Evolutionary conservation across 2,113 vertebrate genomes (phyloP).

Genomic region (Lophius piscatorius): DNA sequence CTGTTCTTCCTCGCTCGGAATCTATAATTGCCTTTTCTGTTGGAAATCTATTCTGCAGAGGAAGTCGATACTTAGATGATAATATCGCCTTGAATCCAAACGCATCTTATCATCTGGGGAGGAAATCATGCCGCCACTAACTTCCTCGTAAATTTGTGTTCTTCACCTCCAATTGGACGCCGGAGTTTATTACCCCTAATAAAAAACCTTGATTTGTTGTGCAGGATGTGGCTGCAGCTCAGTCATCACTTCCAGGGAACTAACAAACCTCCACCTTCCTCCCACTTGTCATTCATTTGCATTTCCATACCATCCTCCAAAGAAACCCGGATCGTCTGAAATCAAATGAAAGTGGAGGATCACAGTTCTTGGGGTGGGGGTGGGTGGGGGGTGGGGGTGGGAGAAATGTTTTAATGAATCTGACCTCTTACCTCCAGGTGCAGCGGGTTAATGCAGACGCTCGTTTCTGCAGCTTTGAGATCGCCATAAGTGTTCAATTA

Average conservation of each 20-base stretch:
- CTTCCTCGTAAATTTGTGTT: constrained; percentile 79
- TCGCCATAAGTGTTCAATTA: constrained; percentile 67
- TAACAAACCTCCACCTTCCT: constrained; percentile 52
- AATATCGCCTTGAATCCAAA: constrained; percentile 61
- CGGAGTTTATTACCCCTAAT: constrained; percentile 80
- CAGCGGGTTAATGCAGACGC: constrained; percentile 61
- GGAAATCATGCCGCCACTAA: constrained; percentile 75
- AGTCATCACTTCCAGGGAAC: constrained; percentile 65
- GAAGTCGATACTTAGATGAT: constrained; percentile 58
- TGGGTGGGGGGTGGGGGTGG: constrained; percentile 32
- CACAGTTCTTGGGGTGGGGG: constrained; percentile 29
- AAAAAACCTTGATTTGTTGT: constrained; percentile 84
- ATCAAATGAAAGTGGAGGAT: constrained; percentile 68
- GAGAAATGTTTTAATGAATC: constrained; percentile 62
- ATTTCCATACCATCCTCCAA: constrained; percentile 18
- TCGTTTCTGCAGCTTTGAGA: constrained; percentile 50
- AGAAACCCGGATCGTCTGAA: constrained; percentile 41
- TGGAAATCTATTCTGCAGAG: constrained; percentile 33
- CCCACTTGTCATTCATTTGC: constrained; percentile 33
- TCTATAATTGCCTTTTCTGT: neutral
- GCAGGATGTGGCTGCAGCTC: constrained; percentile 77
- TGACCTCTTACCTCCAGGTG: constrained; percentile 55
- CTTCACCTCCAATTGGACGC: constrained; percentile 78
- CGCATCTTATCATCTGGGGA: constrained; percentile 61
- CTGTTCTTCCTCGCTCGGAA: too few species aligned